phyloP scores from a whole-genome alignment of 1,140 invertebrate genomes.

The Drosophila carrolli region DNA sequence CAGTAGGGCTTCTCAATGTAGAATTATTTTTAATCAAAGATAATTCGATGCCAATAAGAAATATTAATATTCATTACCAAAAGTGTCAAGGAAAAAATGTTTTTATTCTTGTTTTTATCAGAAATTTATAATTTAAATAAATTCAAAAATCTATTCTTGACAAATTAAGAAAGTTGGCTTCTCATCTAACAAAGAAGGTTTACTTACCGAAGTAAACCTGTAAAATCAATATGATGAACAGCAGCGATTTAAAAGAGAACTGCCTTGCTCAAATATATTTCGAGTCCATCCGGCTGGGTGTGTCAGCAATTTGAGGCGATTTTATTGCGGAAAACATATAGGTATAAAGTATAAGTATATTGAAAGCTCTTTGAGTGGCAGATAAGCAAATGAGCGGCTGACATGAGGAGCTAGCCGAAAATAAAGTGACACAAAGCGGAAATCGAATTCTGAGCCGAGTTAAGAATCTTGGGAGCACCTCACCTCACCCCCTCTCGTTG shows the following conservation, averaged over 20 bases:
- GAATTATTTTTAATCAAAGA: no score
- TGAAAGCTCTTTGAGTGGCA: slow-evolving; percentile 50
- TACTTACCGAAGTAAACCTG: slow-evolving; percentile 1
- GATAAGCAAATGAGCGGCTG: slow-evolving; percentile 50
- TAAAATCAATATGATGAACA: slow-evolving; percentile 29
- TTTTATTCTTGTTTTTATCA: no score
- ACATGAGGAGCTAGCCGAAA: slow-evolving; percentile 46
- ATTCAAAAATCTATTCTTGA: no score
- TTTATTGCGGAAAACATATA: slow-evolving; percentile 45
- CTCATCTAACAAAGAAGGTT: no score
- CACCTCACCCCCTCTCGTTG: background rate
- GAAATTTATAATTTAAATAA: no score
- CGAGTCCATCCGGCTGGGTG: slow-evolving; percentile 37
- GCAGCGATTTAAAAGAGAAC: slow-evolving; percentile 22
- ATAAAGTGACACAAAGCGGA: slow-evolving; percentile 56
- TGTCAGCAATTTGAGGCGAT: slow-evolving; percentile 43
- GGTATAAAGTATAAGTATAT: slow-evolving; percentile 32
- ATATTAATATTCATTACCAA: no score
- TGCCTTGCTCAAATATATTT: slow-evolving; percentile 16
- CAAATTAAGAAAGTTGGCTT: no score
- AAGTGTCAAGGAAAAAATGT: no score
- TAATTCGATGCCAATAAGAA: no score
- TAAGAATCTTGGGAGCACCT: slow-evolving; percentile 48
- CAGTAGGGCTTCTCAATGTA: background rate
- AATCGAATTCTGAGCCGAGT: slow-evolving; percentile 48